phyloP scores from a whole-genome alignment of 2,888 invertebrate species.

The Drosophila eohydei region DNA sequence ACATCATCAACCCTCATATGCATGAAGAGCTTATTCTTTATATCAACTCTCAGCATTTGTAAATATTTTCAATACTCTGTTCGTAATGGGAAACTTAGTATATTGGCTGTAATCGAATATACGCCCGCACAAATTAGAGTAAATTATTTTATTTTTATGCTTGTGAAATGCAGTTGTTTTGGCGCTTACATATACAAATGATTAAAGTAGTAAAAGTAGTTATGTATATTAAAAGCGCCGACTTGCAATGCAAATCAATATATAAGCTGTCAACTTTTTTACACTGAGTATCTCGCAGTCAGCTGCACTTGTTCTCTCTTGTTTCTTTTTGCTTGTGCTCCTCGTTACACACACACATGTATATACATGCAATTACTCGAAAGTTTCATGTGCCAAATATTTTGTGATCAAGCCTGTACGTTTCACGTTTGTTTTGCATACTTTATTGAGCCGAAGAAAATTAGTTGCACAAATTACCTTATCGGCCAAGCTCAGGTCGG shows the following conservation, averaged over 20 bases:
- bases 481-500: slow-evolving; percentile 80
- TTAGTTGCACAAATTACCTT: slow-evolving; percentile 64
- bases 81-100: neutral
- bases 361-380: neutral
- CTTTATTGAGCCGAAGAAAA: neutral
- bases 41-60: slow-evolving; percentile 19
- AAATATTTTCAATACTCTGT: neutral
- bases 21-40: slow-evolving; percentile 22
- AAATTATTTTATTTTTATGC: neutral
- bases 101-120: slow-evolving; percentile 1
- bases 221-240: neutral
- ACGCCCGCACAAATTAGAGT: neutral
- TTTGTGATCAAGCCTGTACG: neutral
- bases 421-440: neutral
- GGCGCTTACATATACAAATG: neutral
- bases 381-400: neutral
- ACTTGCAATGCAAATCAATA: neutral
- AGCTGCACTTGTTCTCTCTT: neutral
- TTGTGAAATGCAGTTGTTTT: neutral
- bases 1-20: slow-evolving; percentile 1
- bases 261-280: neutral
- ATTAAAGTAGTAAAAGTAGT: neutral
- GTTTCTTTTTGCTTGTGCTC: neutral
- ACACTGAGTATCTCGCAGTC: neutral
- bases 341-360: neutral